Base-by-base conservation (phyloP, 2,113 vertebrate species). In the Brachypteracias leptosomus region DNA sequence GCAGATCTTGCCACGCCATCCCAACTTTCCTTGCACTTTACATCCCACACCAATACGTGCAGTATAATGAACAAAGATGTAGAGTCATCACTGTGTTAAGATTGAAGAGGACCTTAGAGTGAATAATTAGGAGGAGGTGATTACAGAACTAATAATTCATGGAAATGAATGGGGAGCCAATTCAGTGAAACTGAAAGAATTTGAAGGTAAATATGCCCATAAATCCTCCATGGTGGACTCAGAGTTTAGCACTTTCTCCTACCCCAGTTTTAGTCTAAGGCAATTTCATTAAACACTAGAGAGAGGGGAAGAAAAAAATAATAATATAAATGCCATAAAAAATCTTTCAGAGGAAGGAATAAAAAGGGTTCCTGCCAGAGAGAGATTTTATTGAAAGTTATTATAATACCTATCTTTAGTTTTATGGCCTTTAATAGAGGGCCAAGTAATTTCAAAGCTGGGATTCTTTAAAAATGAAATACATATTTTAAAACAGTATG, bases 381-480 rank as follows among this genome's bases (percentile, higher is more conserved):
- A 95, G 90, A 97, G 92, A 93, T 97, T 98, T 98, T 98, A 98
- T 97, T 97, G 96, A 96, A 97, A 97, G 96, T 97, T 97, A 97
- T 98, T 97, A 97, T 97, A 98, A 98, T 97, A 96, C 95, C 93
- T 97, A 93, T 97, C 97, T 98, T 98, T 97, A 96, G 96, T 97
- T 98, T 97, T 97, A 98, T 92, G 80, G 95, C 79, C 91, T 89
- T 96, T 97, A 97, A 95, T 97, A 93, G 85, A 95, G 77, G 93
- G 77, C 93, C 87, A 93, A 97, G 95, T 95, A 96, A 97, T 98
- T 98, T 97, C 94, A 97, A 96, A 95, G 88, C 90, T 72, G 80
- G 68, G 52, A 92, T 97, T 96, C 90, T 96, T 95, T 96, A 97
- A 95, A 97, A 95, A 97, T 96, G 92, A 97, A 97, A 95, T 93